phyloP scores from a whole-genome alignment of 2,797 vertebrate genomes.

The Carduelis carduelis region DNA sequence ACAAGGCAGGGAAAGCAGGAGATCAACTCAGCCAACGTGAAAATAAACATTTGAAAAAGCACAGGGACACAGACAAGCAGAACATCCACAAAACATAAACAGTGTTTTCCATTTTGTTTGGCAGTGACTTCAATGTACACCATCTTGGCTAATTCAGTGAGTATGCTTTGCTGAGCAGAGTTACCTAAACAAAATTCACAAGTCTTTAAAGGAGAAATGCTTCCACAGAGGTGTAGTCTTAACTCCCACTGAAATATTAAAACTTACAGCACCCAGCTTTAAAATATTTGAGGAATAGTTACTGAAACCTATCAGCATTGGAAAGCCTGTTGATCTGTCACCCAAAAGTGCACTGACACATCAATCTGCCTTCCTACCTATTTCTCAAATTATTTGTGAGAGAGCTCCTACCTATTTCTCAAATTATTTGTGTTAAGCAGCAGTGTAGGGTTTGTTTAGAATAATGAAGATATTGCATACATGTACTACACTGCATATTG shows the following conservation, averaged over 20 bases:
- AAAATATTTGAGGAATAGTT: not conserved
- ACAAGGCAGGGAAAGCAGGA: not conserved
- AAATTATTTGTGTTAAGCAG: not conserved
- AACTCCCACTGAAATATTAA: not conserved
- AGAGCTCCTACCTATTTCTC: not conserved
- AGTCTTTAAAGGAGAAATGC: not conserved
- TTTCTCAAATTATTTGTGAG: not conserved
- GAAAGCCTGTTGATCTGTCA: rapidly evolving
- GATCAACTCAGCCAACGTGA: not conserved
- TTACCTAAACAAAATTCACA: not conserved
- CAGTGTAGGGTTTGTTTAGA: not conserved
- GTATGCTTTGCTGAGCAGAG: not conserved
- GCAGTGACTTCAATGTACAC: not conserved
- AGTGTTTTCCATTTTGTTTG: not conserved
- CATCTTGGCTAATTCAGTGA: not conserved
- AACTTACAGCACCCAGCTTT: not conserved
- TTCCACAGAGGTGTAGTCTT: not conserved
- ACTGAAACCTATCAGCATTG: not conserved
- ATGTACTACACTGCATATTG: not conserved
- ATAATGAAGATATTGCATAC: not conserved
- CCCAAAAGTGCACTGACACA: not conserved
- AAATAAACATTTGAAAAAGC: not conserved
- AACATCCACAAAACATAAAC: not conserved
- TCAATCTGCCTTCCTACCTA: not conserved
- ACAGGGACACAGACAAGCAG: not conserved